These are phyloP conservation scores for Coccyzus lansbergi DNA, from an alignment of 2,797 vertebrate genomes.

Conservation along the genomic window DNA sequence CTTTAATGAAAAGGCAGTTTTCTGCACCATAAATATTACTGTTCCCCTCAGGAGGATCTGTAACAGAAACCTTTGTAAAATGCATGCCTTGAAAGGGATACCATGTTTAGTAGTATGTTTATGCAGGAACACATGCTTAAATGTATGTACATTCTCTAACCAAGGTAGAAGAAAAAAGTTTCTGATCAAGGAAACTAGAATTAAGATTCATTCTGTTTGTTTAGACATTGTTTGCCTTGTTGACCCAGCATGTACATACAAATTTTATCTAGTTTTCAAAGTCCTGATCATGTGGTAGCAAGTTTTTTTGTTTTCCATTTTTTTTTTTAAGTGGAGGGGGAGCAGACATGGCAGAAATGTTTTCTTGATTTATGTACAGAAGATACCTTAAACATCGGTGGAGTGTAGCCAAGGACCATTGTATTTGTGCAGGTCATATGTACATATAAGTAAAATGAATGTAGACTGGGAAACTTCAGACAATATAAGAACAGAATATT, in stretches of 20 bases:
- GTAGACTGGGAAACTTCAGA: background rate
- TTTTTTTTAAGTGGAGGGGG: accelerated
- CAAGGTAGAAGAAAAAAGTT: background rate
- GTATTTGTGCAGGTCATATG: background rate
- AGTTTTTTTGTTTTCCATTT: accelerated
- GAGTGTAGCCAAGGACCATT: background rate
- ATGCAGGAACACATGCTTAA: background rate
- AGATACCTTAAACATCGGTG: background rate
- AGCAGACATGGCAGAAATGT: background rate
- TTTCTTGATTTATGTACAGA: background rate
- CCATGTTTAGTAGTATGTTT: background rate
- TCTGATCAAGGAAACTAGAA: background rate
- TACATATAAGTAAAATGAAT: background rate
- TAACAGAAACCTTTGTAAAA: background rate
- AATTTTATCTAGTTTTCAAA: background rate
- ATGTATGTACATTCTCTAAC: background rate
- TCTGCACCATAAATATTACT: background rate
- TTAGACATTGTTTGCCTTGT: background rate
- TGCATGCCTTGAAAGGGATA: background rate
- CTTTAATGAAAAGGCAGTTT: background rate
- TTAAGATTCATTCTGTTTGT: background rate
- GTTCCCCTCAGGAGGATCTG: background rate
- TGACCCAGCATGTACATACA: background rate
- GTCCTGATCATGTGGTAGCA: background rate
- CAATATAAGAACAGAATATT: background rate